Base-by-base conservation (phyloP, 2,113 vertebrate species). In the Stigmatopora argus region DNA sequence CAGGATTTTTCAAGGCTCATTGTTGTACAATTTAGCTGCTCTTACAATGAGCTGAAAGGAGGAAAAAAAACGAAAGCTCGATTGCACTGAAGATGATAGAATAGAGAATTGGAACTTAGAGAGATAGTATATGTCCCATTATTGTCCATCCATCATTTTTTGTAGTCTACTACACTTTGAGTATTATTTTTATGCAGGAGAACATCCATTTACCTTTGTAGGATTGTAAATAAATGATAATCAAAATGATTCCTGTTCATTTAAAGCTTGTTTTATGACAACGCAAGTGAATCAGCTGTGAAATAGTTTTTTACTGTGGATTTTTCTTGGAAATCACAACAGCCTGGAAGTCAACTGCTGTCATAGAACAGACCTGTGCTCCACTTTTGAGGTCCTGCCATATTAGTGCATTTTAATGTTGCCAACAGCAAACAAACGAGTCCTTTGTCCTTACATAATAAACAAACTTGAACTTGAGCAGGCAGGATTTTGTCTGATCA, bases 401-500 rank as follows among this genome's bases (percentile, higher is more conserved):
- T 12, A 13, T 45, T 45, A n/a, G 19, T 7, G 5, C 23, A 5
- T 62, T 62, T 55, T 47, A 18, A 19, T 35, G 7, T n/a, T 13
- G 26, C 35, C 31, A 51, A 53, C 23, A 14, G 19, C 34, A 21
- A 45, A 65, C 11, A 66, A 19, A 12, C 49, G 15, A 45, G 23
- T 52, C 13, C 1, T n/a, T 14, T 31, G 26, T 18, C 6, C 18
- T 12, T 51, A 12, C 13, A 72, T 56, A 48, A 71, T 70, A 61
- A 75, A 71, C 62, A 67, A 44, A 75, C 7, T 6, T 62, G 21
- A 78, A 65, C 21, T 75, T 65, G 59, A 62, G 57, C 49, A 53
- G 55, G 71, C 34, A 74, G 74, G 69, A 72, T 79, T 80, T 82
- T 41, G 63, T 66, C 58, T 69, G 64, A 77, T 79, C 74, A 79